Evolutionary conservation across 2,113 vertebrate species (phyloP).

Genomic region (Hirundichthys speculiger): DNA sequence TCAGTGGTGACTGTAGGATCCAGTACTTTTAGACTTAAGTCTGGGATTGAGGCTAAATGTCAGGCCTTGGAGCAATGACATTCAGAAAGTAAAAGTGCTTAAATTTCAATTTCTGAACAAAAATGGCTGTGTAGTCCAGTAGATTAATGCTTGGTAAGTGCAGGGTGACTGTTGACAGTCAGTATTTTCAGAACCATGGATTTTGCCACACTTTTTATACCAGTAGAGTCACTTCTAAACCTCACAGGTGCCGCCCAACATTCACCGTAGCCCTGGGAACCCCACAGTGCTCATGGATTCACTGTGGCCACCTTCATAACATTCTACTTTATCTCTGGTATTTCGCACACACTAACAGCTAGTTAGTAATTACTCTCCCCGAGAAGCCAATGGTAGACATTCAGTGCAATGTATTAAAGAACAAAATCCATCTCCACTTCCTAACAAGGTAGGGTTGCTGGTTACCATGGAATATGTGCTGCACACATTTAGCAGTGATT

Average conservation of each 20-base stretch:
- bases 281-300: background rate
- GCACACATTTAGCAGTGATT: constrained; percentile 41
- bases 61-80: too few relatives aligned
- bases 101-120: too few relatives aligned
- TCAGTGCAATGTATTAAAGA: constrained; percentile 9
- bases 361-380: constrained; percentile 30
- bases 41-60: too few relatives aligned
- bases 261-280: constrained; percentile 7
- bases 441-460: constrained; percentile 31
- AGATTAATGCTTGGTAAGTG: too few relatives aligned
- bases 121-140: too few relatives aligned
- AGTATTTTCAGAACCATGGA: background rate
- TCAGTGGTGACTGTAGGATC: too few relatives aligned
- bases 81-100: too few relatives aligned
- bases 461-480: constrained; percentile 36
- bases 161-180: too few relatives aligned
- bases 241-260: background rate
- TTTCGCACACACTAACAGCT: constrained; percentile 16
- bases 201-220: constrained; percentile 5
- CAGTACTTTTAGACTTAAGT: too few relatives aligned
- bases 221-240: constrained; percentile 3
- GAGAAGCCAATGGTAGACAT: constrained; percentile 27
- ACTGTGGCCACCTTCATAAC: background rate
- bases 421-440: constrained; percentile 12
- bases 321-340: constrained; percentile 20